phyloP scores from a whole-genome alignment of 2,797 vertebrate genomes.

The Muscicapa striata region DNA sequence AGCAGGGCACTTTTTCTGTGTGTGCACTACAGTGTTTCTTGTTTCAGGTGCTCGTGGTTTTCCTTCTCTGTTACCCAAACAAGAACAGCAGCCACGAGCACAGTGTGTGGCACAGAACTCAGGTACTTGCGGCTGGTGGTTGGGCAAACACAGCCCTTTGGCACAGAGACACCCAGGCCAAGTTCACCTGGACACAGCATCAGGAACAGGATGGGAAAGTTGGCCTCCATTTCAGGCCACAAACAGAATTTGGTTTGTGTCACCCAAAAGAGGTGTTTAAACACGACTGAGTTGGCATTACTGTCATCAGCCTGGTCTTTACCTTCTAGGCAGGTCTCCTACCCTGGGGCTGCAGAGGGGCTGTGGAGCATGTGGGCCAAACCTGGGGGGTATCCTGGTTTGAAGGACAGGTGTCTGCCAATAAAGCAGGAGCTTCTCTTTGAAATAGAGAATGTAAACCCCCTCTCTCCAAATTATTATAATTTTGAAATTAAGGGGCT shows the following conservation, averaged over 20 bases:
- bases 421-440: too few relatives aligned
- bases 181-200: neutral
- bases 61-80: neutral
- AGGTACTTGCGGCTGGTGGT: neutral
- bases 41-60: neutral
- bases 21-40: neutral
- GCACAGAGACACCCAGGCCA: neutral
- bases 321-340: neutral
- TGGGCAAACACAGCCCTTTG: neutral
- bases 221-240: accelerated
- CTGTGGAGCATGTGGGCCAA: accelerated
- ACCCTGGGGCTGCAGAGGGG: accelerated
- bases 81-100: accelerated
- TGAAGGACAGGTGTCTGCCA: too few relatives aligned
- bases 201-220: neutral
- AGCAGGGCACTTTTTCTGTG: neutral
- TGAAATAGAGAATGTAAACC: too few relatives aligned
- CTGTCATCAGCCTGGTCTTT: neutral
- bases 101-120: neutral
- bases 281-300: neutral
- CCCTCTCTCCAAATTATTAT: too few relatives aligned
- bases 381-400: too few relatives aligned
- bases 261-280: neutral
- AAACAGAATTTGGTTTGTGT: neutral
- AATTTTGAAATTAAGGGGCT: too few relatives aligned